phyloP scores from a whole-genome alignment of 2,797 vertebrate genomes.

The Coluber constrictor region DNA sequence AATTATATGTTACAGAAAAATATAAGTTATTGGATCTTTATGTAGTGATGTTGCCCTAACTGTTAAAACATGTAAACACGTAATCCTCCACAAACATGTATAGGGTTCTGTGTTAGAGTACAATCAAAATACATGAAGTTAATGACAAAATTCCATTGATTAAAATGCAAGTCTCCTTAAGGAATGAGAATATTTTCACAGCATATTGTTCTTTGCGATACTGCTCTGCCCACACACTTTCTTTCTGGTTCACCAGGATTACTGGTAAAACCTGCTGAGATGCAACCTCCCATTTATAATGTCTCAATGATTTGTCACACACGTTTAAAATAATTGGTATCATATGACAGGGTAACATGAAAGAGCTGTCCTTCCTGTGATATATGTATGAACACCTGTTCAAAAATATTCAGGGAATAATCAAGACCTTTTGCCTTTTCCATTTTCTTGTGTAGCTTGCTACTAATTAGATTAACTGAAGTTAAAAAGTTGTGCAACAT shows the following conservation, averaged over 20 bases:
- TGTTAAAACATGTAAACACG: neutral
- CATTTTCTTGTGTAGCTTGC: constrained; percentile 38
- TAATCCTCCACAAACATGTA: neutral
- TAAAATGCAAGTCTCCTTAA: constrained; percentile 5
- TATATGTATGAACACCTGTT: constrained; percentile 60
- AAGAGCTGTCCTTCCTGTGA: constrained; percentile 63
- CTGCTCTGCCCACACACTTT: constrained; percentile 6
- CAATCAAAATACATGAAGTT: neutral
- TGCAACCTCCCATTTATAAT: constrained; percentile 58
- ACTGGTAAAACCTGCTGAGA: constrained; percentile 67
- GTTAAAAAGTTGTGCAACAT: constrained; percentile 23
- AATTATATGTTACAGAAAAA: constrained; percentile 34
- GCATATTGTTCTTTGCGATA: constrained; percentile 8
- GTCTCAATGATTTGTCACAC: constrained; percentile 58
- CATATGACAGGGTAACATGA: constrained; percentile 63
- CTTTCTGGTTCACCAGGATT: constrained; percentile 56
- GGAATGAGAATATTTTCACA: constrained; percentile 26
- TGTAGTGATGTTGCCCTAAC: neutral
- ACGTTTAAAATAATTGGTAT: constrained; percentile 66
- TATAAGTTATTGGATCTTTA: neutral
- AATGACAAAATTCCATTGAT: neutral
- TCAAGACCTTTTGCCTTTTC: constrained; percentile 38
- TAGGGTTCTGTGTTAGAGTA: neutral
- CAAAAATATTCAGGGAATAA: constrained; percentile 53
- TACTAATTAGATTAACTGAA: constrained; percentile 26